Evolutionary conservation across 2,888 invertebrate genomes (phyloP), one percentile per base, ranked within the genome.

Genomic region (Agriotes lineatus): DNA sequence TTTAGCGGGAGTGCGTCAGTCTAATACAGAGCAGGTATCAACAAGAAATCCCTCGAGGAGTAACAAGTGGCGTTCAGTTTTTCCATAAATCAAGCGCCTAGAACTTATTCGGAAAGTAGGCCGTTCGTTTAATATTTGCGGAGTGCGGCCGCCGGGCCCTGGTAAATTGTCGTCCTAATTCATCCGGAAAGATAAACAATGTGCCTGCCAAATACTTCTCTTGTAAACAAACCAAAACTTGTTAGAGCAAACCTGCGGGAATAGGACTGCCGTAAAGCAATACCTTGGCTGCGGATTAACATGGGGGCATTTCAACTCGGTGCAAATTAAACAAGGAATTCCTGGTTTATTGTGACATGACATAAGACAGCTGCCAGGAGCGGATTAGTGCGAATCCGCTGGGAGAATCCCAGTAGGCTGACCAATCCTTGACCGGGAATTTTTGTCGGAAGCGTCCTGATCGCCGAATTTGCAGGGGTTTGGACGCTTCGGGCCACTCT

Each of bases 1-100:
- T 45, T 71, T 69, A 69, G 50, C 20, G 57, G 6, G 54, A 54
- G 30, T 66, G 61, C 57, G 45, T 60, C 56, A 45, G 54, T 52
- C 56, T 37, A 58, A 59, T 63, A 68, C 59, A 20, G 52, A 44
- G 39, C 25, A 52, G 45, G 58, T 68, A 57, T 63, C 62, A 68
- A 59, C 54, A 59, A 63, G 57, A 44, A 63, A 58, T 57, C 45
- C 63, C 57, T 37, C 20, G 54, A 58, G 68, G 59, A 50, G 63
- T 52, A 57, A 63, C 62, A 63, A 42, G 62, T 63, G 58, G 63
- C 25, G 37, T 39, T 56, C 52, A 62, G 30, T 52, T 62, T 42
- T 52, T 18, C 22, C 62, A 62, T 62, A 62, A 62, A 62, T 62
- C 52, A 35, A 20, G 19, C 4, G 7, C 25, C 4, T 25, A 25